Base-by-base conservation (phyloP, 1,140 invertebrate genomes). In the Bradynema listronoti region DNA sequence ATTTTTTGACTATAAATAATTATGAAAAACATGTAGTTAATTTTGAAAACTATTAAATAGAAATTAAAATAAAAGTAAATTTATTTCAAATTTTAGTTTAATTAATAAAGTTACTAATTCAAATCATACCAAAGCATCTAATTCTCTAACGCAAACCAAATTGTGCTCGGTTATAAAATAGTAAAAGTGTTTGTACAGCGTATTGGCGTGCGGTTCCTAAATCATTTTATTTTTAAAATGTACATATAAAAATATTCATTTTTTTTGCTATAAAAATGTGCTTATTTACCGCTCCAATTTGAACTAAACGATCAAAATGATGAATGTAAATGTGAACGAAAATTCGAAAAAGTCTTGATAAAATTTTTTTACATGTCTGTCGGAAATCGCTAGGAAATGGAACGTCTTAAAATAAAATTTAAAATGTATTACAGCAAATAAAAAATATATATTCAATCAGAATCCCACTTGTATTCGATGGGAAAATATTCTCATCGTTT, bases 311-410 rank as follows among this genome's bases (percentile, higher is more conserved):
- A 78, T 93, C 90, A 82, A 93, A 93, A 80, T 94, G 90, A 80
- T 94, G 90, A 65, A 94, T 92, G 77, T 93, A 94, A n/a, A 93
- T 89, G 80, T 93, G 90, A 1, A 93, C 90, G 82, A 93, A 93
- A 1, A 93, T 89, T 70, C 90, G 81, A 78, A 91, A 93, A n/a
- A 93, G 80, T 56, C 90, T 81, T 0, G 89, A 90, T 43, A 93
- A 79, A 63, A 93, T 91, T 81, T 93, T 93, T 72, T 88, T 86
- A 73, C 88, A 90, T 2, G 87, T 81, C 32, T 80, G 79, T 11
- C 83, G 80, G 80, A 91, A 94, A 51, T 87, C 87, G 77, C 87
- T 89, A 9, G 90, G 90, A 81, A 93, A 93, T 45, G 89, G 88
- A 54, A 88, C 83, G 82, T 88, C 89, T 85, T 79, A 66, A 81